Evolutionary conservation across 2,113 vertebrate species (phyloP).

Genomic region (Sinosuthora webbiana): DNA sequence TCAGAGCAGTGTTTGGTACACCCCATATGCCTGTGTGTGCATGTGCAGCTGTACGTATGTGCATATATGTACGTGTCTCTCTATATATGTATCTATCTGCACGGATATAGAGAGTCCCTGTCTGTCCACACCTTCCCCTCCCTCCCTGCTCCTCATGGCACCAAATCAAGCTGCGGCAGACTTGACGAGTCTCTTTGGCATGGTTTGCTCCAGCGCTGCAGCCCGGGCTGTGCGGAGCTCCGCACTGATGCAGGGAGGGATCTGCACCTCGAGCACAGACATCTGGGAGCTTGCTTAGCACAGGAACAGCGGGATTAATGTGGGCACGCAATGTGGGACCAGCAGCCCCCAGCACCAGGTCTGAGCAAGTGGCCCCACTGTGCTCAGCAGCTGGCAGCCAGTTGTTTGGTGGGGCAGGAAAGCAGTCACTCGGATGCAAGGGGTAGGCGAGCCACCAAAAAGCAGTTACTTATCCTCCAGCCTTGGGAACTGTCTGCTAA

Average conservation of each 20-base stretch:
- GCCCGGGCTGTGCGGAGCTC: background rate
- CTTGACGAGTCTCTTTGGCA: conserved; percentile 80
- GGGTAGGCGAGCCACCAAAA: background rate
- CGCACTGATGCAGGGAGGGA: background rate
- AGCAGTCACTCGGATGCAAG: background rate
- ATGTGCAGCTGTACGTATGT: background rate
- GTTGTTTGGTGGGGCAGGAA: background rate
- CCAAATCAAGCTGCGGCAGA: conserved; percentile 75
- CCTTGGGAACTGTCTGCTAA: background rate
- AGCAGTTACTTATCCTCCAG: background rate
- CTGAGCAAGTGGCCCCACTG: background rate
- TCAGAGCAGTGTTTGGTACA: background rate
- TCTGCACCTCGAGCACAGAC: conserved; percentile 35
- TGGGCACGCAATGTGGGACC: fast-evolving
- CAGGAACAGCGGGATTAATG: background rate
- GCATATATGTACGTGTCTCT: background rate
- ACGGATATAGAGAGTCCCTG: background rate
- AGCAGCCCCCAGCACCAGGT: background rate
- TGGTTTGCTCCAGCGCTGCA: conserved; percentile 42
- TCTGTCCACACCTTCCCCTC: conserved; percentile 4
- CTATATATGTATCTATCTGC: background rate
- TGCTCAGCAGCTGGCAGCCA: background rate
- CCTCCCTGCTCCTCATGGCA: conserved; percentile 62
- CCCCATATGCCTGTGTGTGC: background rate
- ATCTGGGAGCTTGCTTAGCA: background rate